Evolutionary conservation across 2,797 vertebrate species (phyloP).

Genomic region (Phyllotis vaccarum): DNA sequence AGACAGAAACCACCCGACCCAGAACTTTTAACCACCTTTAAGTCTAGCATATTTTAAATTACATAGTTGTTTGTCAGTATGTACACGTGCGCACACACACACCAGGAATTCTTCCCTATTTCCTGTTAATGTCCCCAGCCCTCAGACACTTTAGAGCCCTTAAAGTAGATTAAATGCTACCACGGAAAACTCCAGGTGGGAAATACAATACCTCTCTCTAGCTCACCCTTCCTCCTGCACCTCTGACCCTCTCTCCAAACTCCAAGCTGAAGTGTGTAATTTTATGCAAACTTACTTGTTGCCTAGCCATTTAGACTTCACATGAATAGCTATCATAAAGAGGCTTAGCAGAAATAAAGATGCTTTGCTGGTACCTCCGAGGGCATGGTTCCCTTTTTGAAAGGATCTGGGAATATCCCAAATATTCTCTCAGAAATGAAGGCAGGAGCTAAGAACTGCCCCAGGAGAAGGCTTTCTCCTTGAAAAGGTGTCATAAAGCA

Average conservation of each 20-base stretch:
- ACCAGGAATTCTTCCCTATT: no score
- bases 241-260: not conserved
- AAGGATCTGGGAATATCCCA: not conserved
- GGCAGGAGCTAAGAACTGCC: not conserved
- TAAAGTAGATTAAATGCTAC: accelerated
- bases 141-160: not conserved
- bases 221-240: not conserved
- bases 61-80: not conserved
- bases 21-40: not conserved
- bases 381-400: not conserved
- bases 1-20: not conserved
- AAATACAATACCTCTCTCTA: not conserved
- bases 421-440: not conserved
- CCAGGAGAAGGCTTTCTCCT: not conserved
- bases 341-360: not conserved
- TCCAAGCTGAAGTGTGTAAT: not conserved
- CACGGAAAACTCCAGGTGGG: not conserved
- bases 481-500: not conserved
- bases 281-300: not conserved
- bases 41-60: not conserved
- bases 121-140: no score
- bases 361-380: not conserved
- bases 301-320: not conserved
- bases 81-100: no score
- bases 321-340: not conserved